These are phyloP conservation scores for Solenopsis fugax DNA, from an alignment of 1,140 invertebrate species.

Conservation along the genomic window DNA sequence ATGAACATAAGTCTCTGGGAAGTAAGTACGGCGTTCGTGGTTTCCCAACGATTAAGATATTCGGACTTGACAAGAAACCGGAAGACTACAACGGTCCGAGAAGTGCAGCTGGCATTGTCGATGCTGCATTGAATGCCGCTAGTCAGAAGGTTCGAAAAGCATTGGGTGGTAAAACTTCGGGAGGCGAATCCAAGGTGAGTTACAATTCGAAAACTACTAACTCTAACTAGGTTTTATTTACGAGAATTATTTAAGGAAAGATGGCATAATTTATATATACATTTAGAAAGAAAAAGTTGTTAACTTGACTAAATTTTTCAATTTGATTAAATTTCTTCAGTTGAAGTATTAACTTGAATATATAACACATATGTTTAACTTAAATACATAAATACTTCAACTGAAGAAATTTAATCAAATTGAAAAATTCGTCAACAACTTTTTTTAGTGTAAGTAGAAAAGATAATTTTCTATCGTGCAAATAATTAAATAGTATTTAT, in stretches of 20 bases:
- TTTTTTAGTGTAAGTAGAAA: background rate
- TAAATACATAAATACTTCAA: too few relatives aligned
- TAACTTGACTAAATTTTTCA: too few relatives aligned
- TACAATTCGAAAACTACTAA: background rate
- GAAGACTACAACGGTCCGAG: conserved; percentile 95
- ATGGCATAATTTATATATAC: conserved; percentile 11
- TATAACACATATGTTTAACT: too few relatives aligned
- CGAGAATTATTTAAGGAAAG: background rate
- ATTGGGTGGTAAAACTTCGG: conserved; percentile 88
- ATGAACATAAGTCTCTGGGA: conserved; percentile 94
- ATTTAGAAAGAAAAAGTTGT: too few relatives aligned
- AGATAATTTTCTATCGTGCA: background rate
- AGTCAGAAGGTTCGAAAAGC: conserved; percentile 90
- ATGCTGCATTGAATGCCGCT: conserved; percentile 92
- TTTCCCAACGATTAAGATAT: conserved; percentile 99
- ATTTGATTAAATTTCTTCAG: too few relatives aligned
- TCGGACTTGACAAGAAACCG: conserved; percentile 94
- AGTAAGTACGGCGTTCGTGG: conserved; percentile 94
- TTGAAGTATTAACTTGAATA: too few relatives aligned
- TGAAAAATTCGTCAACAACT: too few relatives aligned
- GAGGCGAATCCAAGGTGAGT: conserved; percentile 80
- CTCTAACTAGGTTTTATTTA: background rate
- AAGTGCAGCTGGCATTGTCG: conserved; percentile 94
- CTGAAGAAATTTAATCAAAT: too few relatives aligned
- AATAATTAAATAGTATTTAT: conserved; percentile 37